Base-by-base conservation (phyloP, 1,140 invertebrate genomes). In the Platorchestia sp. region DNA sequence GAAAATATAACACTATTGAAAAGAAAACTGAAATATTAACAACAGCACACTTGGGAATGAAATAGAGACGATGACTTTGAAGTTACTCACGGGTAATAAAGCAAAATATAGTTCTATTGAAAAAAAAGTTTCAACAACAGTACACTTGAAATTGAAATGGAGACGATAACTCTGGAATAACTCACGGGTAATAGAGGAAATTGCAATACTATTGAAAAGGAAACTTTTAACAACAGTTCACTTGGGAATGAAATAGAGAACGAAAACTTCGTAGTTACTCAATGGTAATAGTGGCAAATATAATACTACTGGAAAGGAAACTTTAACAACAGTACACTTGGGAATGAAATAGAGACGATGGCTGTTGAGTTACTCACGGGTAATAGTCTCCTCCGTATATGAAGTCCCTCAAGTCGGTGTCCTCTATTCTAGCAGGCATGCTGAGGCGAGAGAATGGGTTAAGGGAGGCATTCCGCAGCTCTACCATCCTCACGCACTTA, bases 401-500 rank as follows among this genome's bases (percentile, higher is more conserved):
- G 91, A 93, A 93, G 91, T 93, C 91, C 45, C 91, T 7, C 10
- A 93, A n/a, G 91, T 42, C 91, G 3, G 16, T 47, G 45, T 93
- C 91, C 91, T 93, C 91, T 93, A 93, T 93, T 44, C 40, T 47
- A 45, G 43, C 43, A 44, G 91, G 91, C 91, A 93, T 40, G 45
- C 91, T 93, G 91, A 93, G 91, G 44, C 91, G 91, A 47, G 91
- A 93, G n/a, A 93, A 93, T 10, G 91, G 43, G 44, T 44, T 93
- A 6, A 93, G 45, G 16, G 91, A 45, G 10, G 36, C 44, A 36
- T 47, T 93, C 45, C 91, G 41, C 7, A 93, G 45, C 91, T 93
- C 91, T 10, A 93, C 91, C 91, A 93, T 93, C 22, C 19, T 93
- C 45, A 45, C 14, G 36, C 91, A 93, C 91, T 10, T 40, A 45